Base-by-base conservation (phyloP, 2,888 invertebrate species). In the Beris chalybata region DNA sequence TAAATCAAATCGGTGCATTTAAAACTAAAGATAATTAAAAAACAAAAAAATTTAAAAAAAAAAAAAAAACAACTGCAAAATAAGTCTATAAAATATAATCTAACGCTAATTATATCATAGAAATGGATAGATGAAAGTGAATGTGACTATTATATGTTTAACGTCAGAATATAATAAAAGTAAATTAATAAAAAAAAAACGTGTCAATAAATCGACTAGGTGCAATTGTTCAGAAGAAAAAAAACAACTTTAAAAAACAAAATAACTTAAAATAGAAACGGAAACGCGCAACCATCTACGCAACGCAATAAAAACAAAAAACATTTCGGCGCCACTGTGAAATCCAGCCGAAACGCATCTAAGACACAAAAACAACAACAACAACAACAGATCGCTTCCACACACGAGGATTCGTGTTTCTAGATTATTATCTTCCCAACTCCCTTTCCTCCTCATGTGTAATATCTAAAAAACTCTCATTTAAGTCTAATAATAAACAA, bases 141-240 rank as follows among this genome's bases (percentile, higher is more conserved):
- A 64, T 54, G 32, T 47, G 56, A 55, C 15, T 38, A 43, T 63
- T 58, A 32, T 32, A 67, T 43, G 22, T 22, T 22, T 22, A 22
- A 22, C 22, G 22, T 22, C 22, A 22, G 13, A 45, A 65, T 67
- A 48, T 22, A 54, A 13, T 67, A 66, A 65, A 11, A 55, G 52
- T 38, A 30, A 52, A 30, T 65, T 44, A 64, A 61, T 54, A 56
- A 56, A 22, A 56, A 59, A 64, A 44, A 50, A 29, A n/a, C n/a
- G 30, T 43, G 45, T 53, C 53, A 54, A 11, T 64, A 54, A 30
- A 44, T 38, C 45, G 53, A 43, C 45, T 64, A 64, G 54, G 64
- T 43, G 64, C 53, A 64, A 64, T 55, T 56, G 43, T 9, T 45
- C 13, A 31, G 29, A 63, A 12, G 12, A 44, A 44, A 32, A 13